phyloP scores from a whole-genome alignment of 2,888 invertebrate genomes.

The Synanthedon tipuliformis region DNA sequence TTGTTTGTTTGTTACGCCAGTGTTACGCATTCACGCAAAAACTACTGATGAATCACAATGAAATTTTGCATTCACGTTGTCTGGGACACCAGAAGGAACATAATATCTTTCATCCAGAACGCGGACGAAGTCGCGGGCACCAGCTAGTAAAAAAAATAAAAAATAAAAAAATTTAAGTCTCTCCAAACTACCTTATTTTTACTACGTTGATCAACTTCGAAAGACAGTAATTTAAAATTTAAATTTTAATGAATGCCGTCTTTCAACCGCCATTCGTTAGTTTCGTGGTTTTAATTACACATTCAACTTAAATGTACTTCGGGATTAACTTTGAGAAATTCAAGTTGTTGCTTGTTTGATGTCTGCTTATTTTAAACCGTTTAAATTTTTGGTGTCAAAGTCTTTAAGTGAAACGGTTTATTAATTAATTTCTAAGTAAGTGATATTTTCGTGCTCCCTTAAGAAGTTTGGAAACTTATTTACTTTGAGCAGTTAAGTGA shows the following conservation, averaged over 20 bases:
- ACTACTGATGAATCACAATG: no score
- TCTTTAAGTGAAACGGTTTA: not conserved
- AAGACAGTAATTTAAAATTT: constrained; percentile 12
- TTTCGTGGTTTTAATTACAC: constrained; percentile 15
- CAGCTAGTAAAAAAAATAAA: no score
- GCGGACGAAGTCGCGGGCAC: no score
- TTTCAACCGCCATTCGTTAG: constrained; percentile 9
- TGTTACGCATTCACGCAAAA: no score
- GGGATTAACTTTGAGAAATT: not conserved
- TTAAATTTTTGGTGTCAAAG: not conserved
- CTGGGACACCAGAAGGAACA: no score
- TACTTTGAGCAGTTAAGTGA: not conserved
- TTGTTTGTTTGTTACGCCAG: no score
- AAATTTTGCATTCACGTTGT: no score
- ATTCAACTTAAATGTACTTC: constrained; percentile 6
- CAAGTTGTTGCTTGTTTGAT: not conserved
- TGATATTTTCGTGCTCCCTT: not conserved
- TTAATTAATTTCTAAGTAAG: not conserved
- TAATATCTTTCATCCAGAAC: no score
- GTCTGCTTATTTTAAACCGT: not conserved
- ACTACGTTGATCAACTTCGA: constrained; percentile 2
- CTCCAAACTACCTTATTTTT: not conserved
- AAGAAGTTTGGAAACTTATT: not conserved
- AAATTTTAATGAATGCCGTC: constrained; percentile 12
- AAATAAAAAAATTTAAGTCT: no score